phyloP scores from a whole-genome alignment of 2,888 invertebrate species.

The Osmoderma eremita region DNA sequence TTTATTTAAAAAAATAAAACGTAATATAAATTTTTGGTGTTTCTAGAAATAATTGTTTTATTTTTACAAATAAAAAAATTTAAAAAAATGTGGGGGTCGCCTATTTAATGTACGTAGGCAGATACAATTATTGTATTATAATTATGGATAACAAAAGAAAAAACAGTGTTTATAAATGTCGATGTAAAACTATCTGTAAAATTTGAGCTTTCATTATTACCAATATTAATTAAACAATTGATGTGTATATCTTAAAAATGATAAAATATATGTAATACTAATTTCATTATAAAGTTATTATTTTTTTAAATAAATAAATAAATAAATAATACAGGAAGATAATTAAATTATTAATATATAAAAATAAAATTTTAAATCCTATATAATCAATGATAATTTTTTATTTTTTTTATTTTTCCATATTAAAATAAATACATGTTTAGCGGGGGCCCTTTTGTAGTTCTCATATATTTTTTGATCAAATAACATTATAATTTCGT shows the following conservation, averaged over 20 bases:
- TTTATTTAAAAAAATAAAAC: neutral
- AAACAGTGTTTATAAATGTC: conserved; percentile 18
- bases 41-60: neutral
- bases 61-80: neutral
- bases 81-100: neutral
- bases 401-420: no score
- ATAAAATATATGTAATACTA: neutral
- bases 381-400: no score
- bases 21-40: neutral
- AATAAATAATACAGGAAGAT: neutral
- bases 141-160: neutral
- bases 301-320: neutral
- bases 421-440: no score
- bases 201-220: conserved; percentile 12
- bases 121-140: no score
- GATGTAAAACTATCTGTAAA: conserved; percentile 26
- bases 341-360: no score
- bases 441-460: no score
- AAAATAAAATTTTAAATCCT: no score
- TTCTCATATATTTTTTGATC: no score
- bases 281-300: neutral
- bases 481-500: no score
- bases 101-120: neutral
- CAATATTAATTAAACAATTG: neutral
- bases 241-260: neutral